phyloP scores from a whole-genome alignment of 1,140 invertebrate genomes.

The Monochamus saltuarius region DNA sequence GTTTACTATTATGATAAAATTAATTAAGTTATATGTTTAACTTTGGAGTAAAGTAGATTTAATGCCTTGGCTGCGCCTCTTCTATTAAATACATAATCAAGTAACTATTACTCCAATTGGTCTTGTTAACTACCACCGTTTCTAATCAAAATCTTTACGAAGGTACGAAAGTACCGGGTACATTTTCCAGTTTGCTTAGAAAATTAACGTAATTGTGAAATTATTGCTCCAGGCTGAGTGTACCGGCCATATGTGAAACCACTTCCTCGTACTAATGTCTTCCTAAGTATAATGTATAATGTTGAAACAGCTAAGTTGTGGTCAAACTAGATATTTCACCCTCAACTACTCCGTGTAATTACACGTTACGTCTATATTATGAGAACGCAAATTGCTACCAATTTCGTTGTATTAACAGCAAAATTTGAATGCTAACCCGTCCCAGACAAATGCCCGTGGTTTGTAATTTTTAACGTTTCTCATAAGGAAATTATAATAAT shows the following conservation, averaged over 20 bases:
- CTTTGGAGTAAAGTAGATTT: too few relatives aligned
- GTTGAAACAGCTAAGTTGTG: conserved; percentile 8
- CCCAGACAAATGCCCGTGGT: too few relatives aligned
- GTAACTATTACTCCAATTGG: too few relatives aligned
- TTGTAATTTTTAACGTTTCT: too few relatives aligned
- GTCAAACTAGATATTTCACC: conserved; percentile 11
- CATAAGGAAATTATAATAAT: too few relatives aligned
- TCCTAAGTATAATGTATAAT: conserved; percentile 24
- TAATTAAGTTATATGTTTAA: too few relatives aligned
- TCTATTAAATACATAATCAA: too few relatives aligned
- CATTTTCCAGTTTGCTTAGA: conserved; percentile 1
- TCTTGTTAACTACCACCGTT: too few relatives aligned
- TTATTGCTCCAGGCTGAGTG: background rate
- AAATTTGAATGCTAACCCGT: too few relatives aligned
- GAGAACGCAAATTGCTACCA: conserved; percentile 13
- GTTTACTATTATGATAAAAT: too few relatives aligned
- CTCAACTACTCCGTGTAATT: conserved; percentile 13
- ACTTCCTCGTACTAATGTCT: conserved; percentile 31
- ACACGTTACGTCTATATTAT: conserved; percentile 8
- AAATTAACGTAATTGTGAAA: conserved; percentile 17
- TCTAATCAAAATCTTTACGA: background rate
- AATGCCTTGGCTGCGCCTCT: too few relatives aligned
- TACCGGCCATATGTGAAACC: conserved; percentile 30
- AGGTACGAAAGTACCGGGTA: background rate
- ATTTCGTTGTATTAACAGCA: background rate